Evolutionary conservation across 2,888 invertebrate genomes (phyloP), one percentile per base, ranked within the genome.

Genomic region (Pristionchus fissidentatus): DNA sequence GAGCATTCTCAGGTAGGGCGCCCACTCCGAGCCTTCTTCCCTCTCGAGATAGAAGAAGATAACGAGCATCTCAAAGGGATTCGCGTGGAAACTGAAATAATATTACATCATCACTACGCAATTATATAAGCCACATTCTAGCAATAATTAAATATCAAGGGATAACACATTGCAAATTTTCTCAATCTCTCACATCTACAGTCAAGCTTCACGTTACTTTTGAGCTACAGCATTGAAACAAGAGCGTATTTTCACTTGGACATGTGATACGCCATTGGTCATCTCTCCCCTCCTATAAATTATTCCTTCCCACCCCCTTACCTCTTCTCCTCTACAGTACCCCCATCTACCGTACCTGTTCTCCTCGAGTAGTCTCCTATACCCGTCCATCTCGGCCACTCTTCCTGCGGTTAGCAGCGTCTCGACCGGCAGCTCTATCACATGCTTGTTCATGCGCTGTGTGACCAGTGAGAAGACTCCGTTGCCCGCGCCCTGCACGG

Each of bases 1-100:
- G 49, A 92, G 80, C 29, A 90, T 85, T 70, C 83, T 85, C 22
- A 92, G 66, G 84, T 91, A 92, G 1, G 90, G 90, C 4, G 85
- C 83, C 87, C 87, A 92, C 75, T 86, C 84, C 0, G 89, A 87
- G 22, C 84, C 35, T 19, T 84, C 84, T 35, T 86, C 83, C 52
- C 52, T 26, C 78, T 91, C 91, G 55, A 87, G 73, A 35, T 84
- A 85, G 81, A 91, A 88, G 78, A 91, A 90, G 78, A 91, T 80
- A 29, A 87, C 88, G 41, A 91, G 85, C 43, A 90, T 84, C 55
- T 90, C 90, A 83, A 89, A 87, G 10, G 90, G 89, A 4, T 86
- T 88, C 75, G 88, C 81, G n/a, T 82, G 81, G 26, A 84, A 81
- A 1, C 86, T 87, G 49, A 38, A 85, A 82, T 10, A n/a, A n/a